Conservation (phyloP, 2,797 vertebrate genomes). For the Myoxocephalus aenaeus region DNA sequence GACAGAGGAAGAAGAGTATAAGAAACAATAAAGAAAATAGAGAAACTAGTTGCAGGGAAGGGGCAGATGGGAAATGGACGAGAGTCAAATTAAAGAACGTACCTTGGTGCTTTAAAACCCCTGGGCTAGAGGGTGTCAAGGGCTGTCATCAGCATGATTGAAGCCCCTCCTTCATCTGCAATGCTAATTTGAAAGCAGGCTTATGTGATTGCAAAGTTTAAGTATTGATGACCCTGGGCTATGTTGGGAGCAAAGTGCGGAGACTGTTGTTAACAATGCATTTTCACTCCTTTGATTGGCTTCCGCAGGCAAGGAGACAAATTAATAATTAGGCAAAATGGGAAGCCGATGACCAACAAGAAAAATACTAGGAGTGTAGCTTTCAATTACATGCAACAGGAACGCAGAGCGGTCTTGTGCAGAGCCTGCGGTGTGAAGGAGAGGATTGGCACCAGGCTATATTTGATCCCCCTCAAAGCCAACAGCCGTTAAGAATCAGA, state of each 20-base stretch:
- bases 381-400: constrained; percentile 37
- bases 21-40: constrained; percentile 17
- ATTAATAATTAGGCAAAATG: constrained; percentile 54
- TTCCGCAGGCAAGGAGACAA: constrained; percentile 44
- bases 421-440: constrained; percentile 19
- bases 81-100: constrained; percentile 50
- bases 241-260: constrained; percentile 62
- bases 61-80: constrained; percentile 47
- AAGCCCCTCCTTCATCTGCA: constrained; percentile 82
- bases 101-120: constrained; percentile 51
- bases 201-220: constrained; percentile 82
- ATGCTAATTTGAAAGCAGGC: constrained; percentile 83
- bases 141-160: constrained; percentile 79
- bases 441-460: constrained; percentile 27
- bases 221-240: constrained; percentile 80
- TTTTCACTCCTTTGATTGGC: constrained; percentile 65
- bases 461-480: constrained; percentile 57
- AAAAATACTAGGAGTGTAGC: constrained; percentile 26
- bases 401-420: constrained; percentile 15
- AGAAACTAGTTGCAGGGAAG: constrained; percentile 30
- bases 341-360: constrained; percentile 55
- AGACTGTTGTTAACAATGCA: constrained; percentile 74
- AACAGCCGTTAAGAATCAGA: constrained; percentile 59
- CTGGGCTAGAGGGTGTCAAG: constrained; percentile 65
- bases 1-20: not conserved